Percentiles rank a stretch among this genome's conserved stretches.
Conservation (phyloP, 2,797 vertebrate genomes). For the Taeniopygia guttata region DNA sequence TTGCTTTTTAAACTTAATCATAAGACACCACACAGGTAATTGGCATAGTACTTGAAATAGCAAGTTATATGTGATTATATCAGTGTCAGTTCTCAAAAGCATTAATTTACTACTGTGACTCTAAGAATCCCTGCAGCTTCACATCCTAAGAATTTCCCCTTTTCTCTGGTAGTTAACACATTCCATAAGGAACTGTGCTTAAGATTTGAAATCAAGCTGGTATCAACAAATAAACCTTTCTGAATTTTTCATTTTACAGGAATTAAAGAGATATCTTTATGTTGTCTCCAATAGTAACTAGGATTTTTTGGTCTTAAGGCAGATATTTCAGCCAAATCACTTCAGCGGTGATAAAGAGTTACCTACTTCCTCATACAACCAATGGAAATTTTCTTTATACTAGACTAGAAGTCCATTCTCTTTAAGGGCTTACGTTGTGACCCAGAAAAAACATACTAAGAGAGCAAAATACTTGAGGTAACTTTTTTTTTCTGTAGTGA, state of each 20-base stretch:
- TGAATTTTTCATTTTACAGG: not conserved
- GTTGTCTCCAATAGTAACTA: not conserved
- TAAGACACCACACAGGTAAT: not conserved
- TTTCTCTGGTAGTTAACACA: slow-evolving; percentile 22
- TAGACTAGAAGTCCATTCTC: not conserved
- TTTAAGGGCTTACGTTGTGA: not conserved
- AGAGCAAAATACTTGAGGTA: not conserved
- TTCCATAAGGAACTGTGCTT: not conserved
- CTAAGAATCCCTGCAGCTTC: not conserved
- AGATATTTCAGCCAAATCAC: not conserved
- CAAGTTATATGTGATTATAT: slow-evolving; percentile 38
- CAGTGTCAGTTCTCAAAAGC: slow-evolving; percentile 25
- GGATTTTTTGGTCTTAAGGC: not conserved
- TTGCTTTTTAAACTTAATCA: not conserved
- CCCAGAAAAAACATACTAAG: not conserved
- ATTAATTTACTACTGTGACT: slow-evolving; percentile 60
- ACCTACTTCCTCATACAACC: not conserved
- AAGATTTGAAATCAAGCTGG: not conserved
- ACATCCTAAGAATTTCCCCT: slow-evolving; percentile 23
- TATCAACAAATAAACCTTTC: not conserved
- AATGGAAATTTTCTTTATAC: not conserved
- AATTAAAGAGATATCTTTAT: not conserved
- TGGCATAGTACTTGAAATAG: slow-evolving; percentile 2
- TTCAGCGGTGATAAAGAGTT: not conserved
- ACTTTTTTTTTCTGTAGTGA: not conserved